Evolutionary conservation across 2,113 vertebrate genomes (phyloP), one percentile per base, ranked within the genome.

Genomic region (Grus americana): DNA sequence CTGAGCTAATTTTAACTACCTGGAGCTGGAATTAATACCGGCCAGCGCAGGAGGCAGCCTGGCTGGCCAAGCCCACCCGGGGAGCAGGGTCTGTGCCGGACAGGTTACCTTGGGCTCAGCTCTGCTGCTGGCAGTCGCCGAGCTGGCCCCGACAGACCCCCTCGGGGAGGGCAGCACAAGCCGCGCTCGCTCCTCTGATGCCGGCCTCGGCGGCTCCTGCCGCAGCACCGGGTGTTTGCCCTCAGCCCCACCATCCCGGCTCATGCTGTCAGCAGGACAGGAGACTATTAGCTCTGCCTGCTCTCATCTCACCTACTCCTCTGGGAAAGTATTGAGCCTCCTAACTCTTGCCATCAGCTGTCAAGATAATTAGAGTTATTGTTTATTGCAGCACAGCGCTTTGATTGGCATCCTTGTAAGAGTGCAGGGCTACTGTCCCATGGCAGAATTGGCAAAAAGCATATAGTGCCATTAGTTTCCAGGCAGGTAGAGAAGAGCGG

Each of bases 311-410:
- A 26, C 50, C 40, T 76, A 12, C 65, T 91, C 46, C 72, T 85
- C 65, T 15, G 30, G 82, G 83, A 62, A 91, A 70, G 42, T 63
- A 87, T 63, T 3, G 3, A 55, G n/a, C 46, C 55, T 88, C 49
- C 66, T 76, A 67, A 55, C 29, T 79, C 74, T 61, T 86, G 79
- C 79, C 11, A 9, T 29, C 54, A 76, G 71, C 79, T 76, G 54
- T 34, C 54, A 70, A 86, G 67, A 34, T 59, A 79, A 95, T 59
- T 38, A 49, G 29, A 78, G 57, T 42, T 82, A 27, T 14, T 76
- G 54, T 83, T 83, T 70, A 40, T 57, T 78, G n/a, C 81, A 81
- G 62, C 27, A 83, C 38, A 95, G 44, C 29, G n/a, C 62, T 93
- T n/a, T 66, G 58, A 83, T 6, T 72, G 85, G 30, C 62, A 76